Evolutionary conservation across 2,113 vertebrate species (phyloP), one percentile per base, ranked within the genome.

Genomic region (Xenopus laevis): DNA sequence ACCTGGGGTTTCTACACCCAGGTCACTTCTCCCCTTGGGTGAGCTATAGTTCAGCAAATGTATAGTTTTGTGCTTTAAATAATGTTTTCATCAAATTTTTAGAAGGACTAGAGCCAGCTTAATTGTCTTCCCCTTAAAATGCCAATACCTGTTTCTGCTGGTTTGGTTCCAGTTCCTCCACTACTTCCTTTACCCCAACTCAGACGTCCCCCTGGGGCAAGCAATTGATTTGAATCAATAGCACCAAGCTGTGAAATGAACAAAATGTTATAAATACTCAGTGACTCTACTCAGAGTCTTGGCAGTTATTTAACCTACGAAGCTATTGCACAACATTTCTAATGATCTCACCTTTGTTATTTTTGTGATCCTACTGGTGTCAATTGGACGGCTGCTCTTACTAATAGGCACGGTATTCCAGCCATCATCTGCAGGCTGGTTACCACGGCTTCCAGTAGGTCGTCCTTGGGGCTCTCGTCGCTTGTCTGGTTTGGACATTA

Each of bases 121-220:
- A n/a, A n/a, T n/a, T n/a, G n/a, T n/a, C n/a, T n/a, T n/a, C n/a
- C n/a, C n/a, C n/a, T n/a, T n/a, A n/a, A n/a, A n/a, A n/a, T n/a
- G n/a, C 23, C 23, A 18, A 86, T 88, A 99, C 97, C 92, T 79
- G 82, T 92, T 80, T 90, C 93, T 58, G 85, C 83, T 20, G 89
- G 92, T 81, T 99, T 99, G 0, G 93, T 73, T 0, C 91, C 95
- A 27, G 91, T 91, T 45, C 97, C 97, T 20, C 97, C 97, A 0
- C 96, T 99, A 91, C 97, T 99, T 78, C 97, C 97, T 77, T 96
- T 98, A 44, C 97, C 97, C 97, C 97, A 99, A 84, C 96, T 98
- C 78, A 98, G 91, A 78, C 95, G 94, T 52, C 96, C 95, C 0
- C 96, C 96, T 0, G 97, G 97, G 0, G 96, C 97, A 47, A 99